These are phyloP conservation scores for Gymnocephalus cernua DNA, from an alignment of 2,113 vertebrate genomes.

Conservation along the genomic window DNA sequence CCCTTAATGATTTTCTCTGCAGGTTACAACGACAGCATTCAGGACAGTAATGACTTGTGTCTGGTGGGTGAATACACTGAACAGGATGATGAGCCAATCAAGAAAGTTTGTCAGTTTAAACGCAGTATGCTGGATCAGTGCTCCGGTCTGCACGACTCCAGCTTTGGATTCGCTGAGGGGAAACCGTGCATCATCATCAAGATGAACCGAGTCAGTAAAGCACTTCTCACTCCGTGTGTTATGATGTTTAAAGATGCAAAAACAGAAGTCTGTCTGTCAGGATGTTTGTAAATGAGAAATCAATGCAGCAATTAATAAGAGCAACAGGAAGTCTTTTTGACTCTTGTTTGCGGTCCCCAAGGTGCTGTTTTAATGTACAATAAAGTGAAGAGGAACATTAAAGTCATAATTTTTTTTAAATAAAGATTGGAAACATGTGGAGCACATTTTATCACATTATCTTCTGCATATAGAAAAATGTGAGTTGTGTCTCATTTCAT, in stretches of 20 bases:
- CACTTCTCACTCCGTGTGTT: not conserved
- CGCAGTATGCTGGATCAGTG: constrained; percentile 84
- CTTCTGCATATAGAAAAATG: no score
- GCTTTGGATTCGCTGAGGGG: constrained; percentile 89
- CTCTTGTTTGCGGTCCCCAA: not conserved
- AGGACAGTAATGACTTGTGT: constrained; percentile 87
- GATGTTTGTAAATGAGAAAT: no score
- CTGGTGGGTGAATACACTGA: constrained; percentile 78
- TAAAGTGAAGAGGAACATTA: no score
- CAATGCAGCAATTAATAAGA: not conserved
- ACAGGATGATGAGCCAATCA: constrained; percentile 77
- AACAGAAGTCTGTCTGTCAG: not conserved
- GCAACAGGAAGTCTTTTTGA: not conserved
- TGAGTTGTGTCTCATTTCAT: no score
- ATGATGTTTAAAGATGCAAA: not conserved
- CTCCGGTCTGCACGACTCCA: constrained; percentile 86
- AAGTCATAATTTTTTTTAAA: no score
- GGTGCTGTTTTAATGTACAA: not conserved
- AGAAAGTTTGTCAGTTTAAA: constrained; percentile 90
- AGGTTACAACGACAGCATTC: constrained; percentile 89
- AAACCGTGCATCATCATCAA: constrained; percentile 93
- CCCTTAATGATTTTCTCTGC: not conserved
- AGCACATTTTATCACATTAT: no score
- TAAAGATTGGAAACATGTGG: no score
- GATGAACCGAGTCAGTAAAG: constrained; percentile 91